These are phyloP conservation scores for Ceyx cyanopectus DNA, from an alignment of 2,113 vertebrate genomes.

Conservation along the genomic window DNA sequence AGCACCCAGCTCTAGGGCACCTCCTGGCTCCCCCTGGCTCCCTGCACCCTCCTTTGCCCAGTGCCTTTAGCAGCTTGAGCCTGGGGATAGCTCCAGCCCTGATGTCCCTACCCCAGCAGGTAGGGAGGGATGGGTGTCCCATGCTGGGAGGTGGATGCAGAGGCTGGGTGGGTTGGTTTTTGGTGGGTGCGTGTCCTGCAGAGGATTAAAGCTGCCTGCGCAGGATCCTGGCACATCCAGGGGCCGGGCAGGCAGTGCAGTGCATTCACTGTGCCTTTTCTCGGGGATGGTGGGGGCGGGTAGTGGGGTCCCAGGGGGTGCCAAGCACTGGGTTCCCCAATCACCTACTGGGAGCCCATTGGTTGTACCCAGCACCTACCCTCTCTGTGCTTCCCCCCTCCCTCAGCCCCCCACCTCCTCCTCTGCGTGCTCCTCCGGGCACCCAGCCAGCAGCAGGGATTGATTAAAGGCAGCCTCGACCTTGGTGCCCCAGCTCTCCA, in stretches of 20 bases:
- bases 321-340: neutral
- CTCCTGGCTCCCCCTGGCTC: rapidly evolving
- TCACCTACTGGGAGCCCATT: neutral
- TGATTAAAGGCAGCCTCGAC: constrained; percentile 72
- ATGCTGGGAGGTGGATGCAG: neutral
- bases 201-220: constrained; percentile 23
- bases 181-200: neutral
- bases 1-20: constrained; percentile 87
- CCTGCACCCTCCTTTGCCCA: neutral
- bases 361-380: neutral
- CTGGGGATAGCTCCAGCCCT: neutral
- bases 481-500: constrained; percentile 60
- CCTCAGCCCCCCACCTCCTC: neutral
- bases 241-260: rapidly evolving
- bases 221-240: neutral
- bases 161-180: neutral
- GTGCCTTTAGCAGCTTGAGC: constrained; percentile 28
- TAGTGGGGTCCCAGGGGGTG: neutral
- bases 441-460: constrained; percentile 49
- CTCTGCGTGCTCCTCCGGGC: constrained; percentile 22
- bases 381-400: neutral
- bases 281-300: neutral
- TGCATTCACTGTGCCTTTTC: constrained; percentile 48
- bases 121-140: neutral
- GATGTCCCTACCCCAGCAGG: neutral